Evolutionary conservation across 1,140 invertebrate species (phyloP), one percentile per base, ranked within the genome.

Genomic region (Solen grandis): DNA sequence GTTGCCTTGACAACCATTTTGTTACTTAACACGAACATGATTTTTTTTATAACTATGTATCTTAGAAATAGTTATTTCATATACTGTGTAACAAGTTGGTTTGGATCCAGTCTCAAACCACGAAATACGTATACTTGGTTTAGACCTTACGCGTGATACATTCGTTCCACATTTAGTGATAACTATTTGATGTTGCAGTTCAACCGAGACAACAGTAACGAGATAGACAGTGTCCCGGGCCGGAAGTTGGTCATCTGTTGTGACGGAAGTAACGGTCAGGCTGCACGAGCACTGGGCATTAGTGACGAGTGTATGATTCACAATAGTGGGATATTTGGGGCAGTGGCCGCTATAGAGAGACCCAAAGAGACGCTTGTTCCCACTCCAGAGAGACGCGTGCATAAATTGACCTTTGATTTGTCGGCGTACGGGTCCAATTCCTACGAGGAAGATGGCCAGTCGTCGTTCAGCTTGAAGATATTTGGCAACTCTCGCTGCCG

Each of bases 391-490:
- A 85, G 85, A 52, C 81, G 88, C 38, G 83, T 89, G n/a, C 89
- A 91, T 68, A 88, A 90, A 81, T 78, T 91, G 54, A 87, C 80
- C 52, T 91, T 91, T 79, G 90, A 91, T 66, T 84, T 91, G 10
- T 86, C 90, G 35, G 88, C 88, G 22, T 91, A 90, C 70, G 88
- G 86, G 4, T 31, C 82, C 13, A 84, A 88, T 46, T 46, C 70
- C 22, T 54, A 76, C 2, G 85, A 88, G 35, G 81, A 83, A 35
- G 79, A 87, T 25, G 85, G 86, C 5, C 63, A 81, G 27, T 66
- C 87, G 13, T 85, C 87, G n/a, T 91, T 91, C 78, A 86, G 84
- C 70, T 78, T 90, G 66, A 91, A 91, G 73, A 87, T 91, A 52
- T 91, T 91, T 80, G 90, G 90, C 50, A 90, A 87, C 36, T 86